A percentile compares a stretch with the other conserved stretches of the same genome.
These are phyloP conservation scores for Crossaster papposus DNA, from an alignment of 53 echinoderm and acorn worm genomes.

Conservation along the genomic window DNA sequence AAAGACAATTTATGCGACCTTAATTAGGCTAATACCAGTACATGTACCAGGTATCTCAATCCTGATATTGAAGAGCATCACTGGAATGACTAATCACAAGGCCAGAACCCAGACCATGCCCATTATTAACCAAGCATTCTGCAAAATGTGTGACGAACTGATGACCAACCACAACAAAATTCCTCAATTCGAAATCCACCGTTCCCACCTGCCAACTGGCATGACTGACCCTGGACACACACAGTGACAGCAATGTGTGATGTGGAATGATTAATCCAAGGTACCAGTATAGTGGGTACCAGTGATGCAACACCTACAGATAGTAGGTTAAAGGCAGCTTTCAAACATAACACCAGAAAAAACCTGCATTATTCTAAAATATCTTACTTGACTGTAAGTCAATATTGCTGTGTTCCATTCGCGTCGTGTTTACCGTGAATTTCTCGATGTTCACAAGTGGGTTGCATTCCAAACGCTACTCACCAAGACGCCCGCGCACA, in stretches of 20 bases:
- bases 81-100: not conserved
- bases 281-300: not conserved
- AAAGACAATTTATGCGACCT: not conserved
- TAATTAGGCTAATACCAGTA: not conserved
- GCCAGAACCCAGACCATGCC: not conserved
- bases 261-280: constrained; percentile 1
- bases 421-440: no score
- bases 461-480: no score
- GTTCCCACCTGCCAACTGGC: not conserved
- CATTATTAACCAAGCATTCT: not conserved
- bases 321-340: no score
- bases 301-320: constrained; percentile 15
- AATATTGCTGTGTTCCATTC: no score
- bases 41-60: not conserved
- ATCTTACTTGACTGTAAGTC: no score
- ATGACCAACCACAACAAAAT: not conserved
- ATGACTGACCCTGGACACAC: not conserved
- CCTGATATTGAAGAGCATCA: not conserved
- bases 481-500: no score
- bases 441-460: no score
- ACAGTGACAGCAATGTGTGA: constrained; percentile 14
- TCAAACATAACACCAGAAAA: no score
- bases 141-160: not conserved
- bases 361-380: not conserved
- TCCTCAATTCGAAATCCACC: constrained; percentile 27